Evolutionary conservation across 2,113 vertebrate genomes (phyloP).

Genomic region (Agelaius phoeniceus): DNA sequence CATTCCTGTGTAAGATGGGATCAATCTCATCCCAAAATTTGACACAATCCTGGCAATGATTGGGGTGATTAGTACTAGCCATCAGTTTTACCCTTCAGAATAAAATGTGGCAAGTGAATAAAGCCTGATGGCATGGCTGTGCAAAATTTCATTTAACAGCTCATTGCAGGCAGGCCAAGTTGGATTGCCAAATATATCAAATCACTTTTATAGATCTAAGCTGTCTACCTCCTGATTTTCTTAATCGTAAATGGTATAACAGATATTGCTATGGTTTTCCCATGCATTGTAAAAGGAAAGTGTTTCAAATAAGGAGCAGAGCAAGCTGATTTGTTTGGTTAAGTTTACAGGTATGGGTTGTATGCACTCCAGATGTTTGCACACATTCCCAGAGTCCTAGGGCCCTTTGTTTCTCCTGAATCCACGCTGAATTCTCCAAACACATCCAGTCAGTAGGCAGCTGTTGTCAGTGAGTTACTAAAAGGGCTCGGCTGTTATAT

Average conservation of each 20-base stretch:
- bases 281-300: slow-evolving; percentile 72
- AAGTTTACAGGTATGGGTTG: slow-evolving; percentile 66
- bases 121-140: slow-evolving; percentile 52
- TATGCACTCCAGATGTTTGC: slow-evolving; percentile 76
- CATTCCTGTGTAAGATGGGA: neutral
- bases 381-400: neutral
- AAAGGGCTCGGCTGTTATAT: slow-evolving; percentile 45
- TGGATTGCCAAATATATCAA: slow-evolving; percentile 62
- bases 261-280: slow-evolving; percentile 59
- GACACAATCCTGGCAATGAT: neutral
- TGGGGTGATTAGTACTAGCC: neutral
- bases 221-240: slow-evolving; percentile 73
- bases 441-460: neutral
- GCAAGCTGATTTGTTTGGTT: slow-evolving; percentile 70
- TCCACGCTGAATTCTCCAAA: slow-evolving; percentile 28
- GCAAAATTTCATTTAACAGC: slow-evolving; percentile 70
- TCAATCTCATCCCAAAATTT: neutral
- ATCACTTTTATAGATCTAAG: slow-evolving; percentile 71
- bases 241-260: slow-evolving; percentile 68
- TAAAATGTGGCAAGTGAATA: slow-evolving; percentile 56
- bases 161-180: slow-evolving; percentile 58
- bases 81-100: slow-evolving; percentile 43
- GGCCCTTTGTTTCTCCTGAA: slow-evolving; percentile 34
- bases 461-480: slow-evolving; percentile 31
- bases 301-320: slow-evolving; percentile 75